Evolutionary conservation across 2,113 vertebrate genomes (phyloP).

Genomic region (Leptosomus discolor): DNA sequence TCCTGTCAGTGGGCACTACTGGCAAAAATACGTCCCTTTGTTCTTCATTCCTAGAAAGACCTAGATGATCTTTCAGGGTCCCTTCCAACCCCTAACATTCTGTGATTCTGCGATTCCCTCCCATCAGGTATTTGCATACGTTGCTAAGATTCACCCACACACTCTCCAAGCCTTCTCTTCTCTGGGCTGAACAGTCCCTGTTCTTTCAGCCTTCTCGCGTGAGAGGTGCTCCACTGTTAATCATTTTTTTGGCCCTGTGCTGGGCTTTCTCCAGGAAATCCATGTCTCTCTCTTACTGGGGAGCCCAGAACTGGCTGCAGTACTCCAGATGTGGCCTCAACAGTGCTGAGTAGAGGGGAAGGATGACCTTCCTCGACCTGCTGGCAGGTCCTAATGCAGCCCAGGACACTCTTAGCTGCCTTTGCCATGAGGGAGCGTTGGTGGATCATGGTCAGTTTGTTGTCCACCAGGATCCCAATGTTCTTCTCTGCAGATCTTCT

Average conservation of each 20-base stretch:
- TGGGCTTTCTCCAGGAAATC: not conserved
- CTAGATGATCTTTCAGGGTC: too few species aligned
- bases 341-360: not conserved
- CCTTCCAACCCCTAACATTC: too few species aligned
- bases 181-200: not conserved
- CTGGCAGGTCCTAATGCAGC: not conserved
- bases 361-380: not conserved
- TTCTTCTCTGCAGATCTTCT: not conserved
- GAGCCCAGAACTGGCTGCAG: not conserved
- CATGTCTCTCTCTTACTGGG: not conserved
- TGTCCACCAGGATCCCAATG: not conserved
- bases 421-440: not conserved
- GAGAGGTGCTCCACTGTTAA: not conserved
- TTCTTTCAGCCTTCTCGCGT: not conserved
- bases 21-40: not conserved
- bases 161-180: not conserved
- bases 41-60: too few species aligned
- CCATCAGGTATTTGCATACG: not conserved
- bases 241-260: not conserved
- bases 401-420: not conserved
- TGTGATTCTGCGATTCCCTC: too few species aligned
- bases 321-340: not conserved
- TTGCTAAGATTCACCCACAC: not conserved
- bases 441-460: not conserved
- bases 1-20: not conserved